Percentiles rank a stretch among this genome's conserved stretches.
phyloP scores from a whole-genome alignment of 1,140 invertebrate species.

The Lerema accius region DNA sequence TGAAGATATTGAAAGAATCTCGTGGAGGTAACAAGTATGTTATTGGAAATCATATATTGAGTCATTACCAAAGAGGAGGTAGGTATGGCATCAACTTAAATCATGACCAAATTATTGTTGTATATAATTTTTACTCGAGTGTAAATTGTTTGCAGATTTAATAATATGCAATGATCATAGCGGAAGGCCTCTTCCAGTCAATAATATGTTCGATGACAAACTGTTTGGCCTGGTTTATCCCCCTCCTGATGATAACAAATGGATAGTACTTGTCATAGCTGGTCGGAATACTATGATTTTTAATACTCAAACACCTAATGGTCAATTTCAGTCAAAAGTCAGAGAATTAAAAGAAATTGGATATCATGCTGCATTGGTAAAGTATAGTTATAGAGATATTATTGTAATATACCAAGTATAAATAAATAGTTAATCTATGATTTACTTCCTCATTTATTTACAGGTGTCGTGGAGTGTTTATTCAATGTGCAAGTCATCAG shows the following conservation, averaged over 20 bases:
- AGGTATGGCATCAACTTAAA: no score
- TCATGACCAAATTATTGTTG: no score
- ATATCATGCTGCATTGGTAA: constrained; percentile 83
- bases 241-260: constrained; percentile 71
- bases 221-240: constrained; percentile 69
- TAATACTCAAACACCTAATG: constrained; percentile 59
- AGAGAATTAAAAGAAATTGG: constrained; percentile 83
- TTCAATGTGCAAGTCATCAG: constrained; percentile 40
- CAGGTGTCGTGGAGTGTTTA: constrained; percentile 49
- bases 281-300: constrained; percentile 72
- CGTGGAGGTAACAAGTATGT: constrained; percentile 70
- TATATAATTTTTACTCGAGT: no score
- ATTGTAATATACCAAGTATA: no score
- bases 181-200: constrained; percentile 63
- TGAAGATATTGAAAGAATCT: constrained; percentile 57
- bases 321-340: constrained; percentile 77
- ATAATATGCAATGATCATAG: constrained; percentile 80
- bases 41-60: constrained; percentile 80
- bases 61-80: constrained; percentile 83
- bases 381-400: no score
- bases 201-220: constrained; percentile 61
- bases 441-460: constrained; percentile 37
- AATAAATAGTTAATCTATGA: no score
- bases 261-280: constrained; percentile 80
- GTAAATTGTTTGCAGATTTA: constrained; percentile 76